Evolutionary conservation across 1,140 invertebrate genomes (phyloP), one percentile per base, ranked within the genome.

Genomic region (Brachionus manjavacas): DNA sequence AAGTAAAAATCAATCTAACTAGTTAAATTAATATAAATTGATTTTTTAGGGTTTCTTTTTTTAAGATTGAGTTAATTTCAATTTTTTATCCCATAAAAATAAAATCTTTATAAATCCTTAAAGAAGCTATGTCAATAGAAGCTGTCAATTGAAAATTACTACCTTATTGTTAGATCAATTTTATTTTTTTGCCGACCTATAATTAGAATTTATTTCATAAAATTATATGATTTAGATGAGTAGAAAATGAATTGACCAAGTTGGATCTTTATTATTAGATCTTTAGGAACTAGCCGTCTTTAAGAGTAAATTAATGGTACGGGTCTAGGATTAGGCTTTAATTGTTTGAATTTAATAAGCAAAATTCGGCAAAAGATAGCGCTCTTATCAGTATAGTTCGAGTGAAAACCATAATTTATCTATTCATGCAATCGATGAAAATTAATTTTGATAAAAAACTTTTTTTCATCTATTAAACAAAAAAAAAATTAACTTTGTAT

Each of bases 391-490:
- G 31, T 35, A 14, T 39, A 31, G 11, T 68, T 68, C 64, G 20
- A 68, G 31, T 2, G 64, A 3, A 68, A 68, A 68, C 25, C 9
- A 31, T n/a, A 35, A 68, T 68, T 68, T 68, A 68, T 68, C 66
- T 68, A 31, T 68, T 68, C 66, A 68, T 68, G 66, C 66, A 68
- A 68, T 68, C 66, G 66, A 68, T 68, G 31, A 68, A 68, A 31
- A 68, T 68, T 68, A 68, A 68, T 68, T 68, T 68, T 39, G 66
- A 68, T 68, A 68, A 68, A 20, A 60, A 20, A 25, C 11, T 20
- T 9, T 23, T 60, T 60, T 60, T 60, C n/a, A 25, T 60, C 20
- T 60, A 60, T 20, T 60, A 60, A 60, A 60, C n/a, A 60, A 68
- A 14, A 68, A 64, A 64, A 28, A 68, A 68, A 39, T 68, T n/a